phyloP scores from a whole-genome alignment of 2,888 invertebrate species.

The Cataglyphis rosenhaueri region DNA sequence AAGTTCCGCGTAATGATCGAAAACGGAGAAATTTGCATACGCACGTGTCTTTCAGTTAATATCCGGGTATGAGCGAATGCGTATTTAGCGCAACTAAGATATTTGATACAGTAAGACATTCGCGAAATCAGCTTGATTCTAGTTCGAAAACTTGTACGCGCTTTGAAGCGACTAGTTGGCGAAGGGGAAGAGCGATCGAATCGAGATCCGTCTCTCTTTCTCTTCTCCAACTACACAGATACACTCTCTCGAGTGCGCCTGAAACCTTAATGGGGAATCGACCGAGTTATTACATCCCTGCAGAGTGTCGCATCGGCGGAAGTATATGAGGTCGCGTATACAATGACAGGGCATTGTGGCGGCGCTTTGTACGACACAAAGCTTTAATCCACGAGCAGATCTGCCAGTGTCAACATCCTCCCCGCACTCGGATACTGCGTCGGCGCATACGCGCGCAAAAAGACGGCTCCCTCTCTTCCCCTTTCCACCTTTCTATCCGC shows the following conservation, averaged over 20 bases:
- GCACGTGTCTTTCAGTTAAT: constrained; percentile 13
- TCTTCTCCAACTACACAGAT: neutral
- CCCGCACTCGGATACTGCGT: constrained; percentile 53
- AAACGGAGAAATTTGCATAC: constrained; percentile 8
- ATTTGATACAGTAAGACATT: constrained; percentile 24
- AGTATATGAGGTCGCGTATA: constrained; percentile 78
- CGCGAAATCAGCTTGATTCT: constrained; percentile 36
- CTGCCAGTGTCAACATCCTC: constrained; percentile 84
- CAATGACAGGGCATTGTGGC: constrained; percentile 80
- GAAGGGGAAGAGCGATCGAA: constrained; percentile 20
- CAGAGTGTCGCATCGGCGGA: constrained; percentile 68
- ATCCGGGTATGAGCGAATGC: neutral
- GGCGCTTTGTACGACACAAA: constrained; percentile 82
- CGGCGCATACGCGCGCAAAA: constrained; percentile 57
- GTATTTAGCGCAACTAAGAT: constrained; percentile 10
- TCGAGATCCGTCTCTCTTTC: constrained; percentile 24
- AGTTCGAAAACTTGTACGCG: constrained; percentile 40
- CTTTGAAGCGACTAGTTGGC: constrained; percentile 38
- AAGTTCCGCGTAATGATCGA: constrained; percentile 15
- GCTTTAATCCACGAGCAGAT: constrained; percentile 84
- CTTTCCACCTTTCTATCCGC: constrained; percentile 57
- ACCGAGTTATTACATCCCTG: constrained; percentile 79
- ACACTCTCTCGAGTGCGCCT: constrained; percentile 62
- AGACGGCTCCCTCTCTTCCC: constrained; percentile 20
- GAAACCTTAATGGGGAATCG: constrained; percentile 79